Base-by-base conservation (phyloP, 92 coral and sea anemone genomes). In the Siderastrea siderea region DNA sequence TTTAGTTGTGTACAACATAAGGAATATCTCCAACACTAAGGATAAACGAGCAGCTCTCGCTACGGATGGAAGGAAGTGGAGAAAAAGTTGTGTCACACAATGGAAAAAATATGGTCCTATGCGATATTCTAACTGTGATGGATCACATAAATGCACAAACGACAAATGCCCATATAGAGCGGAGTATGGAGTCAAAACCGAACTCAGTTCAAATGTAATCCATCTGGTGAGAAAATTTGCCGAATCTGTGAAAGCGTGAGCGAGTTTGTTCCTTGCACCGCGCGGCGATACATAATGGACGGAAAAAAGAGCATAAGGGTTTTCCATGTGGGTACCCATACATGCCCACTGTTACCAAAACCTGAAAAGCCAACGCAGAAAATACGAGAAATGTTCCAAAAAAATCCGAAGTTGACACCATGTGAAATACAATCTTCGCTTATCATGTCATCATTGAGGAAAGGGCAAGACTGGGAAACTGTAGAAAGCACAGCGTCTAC, bases 31-130 rank as follows among this genome's bases (percentile, higher is more conserved):
- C 60, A 8, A 47, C 19, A 47, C 60, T 14, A 15, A 73, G 49
- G 13, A 26, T 9, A 50, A 73, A 73, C 15, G 43, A 19, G 59
- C 44, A 15, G 78, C 78, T 49, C 78, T 73, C 60, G 15, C 38
- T 11, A 60, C 82, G 45, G 96, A 93, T 80, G 96, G 96, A 52
- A 47, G 96, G 53, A 82, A 80, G 45, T 93, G 92, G 96, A 87
- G 84, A 58, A 91, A 91, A 62, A 91, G 80, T 77, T 44, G 17
- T 50, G 52, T 47, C 12, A 87, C 94, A 7, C 54, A 81, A 75
- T 86, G 96, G 92, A 73, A 70, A 80, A 81, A 83, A 11, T 71
- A 86, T 83, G 84, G 77, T 13, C 53, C 79, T 19, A 88, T 86
- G 53, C 84, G 93, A 47, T 93, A 81, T 76, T 61, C 96, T 3